Evolutionary conservation across 2,888 invertebrate species (phyloP).

Genomic region (Neocrepidodera transversa): DNA sequence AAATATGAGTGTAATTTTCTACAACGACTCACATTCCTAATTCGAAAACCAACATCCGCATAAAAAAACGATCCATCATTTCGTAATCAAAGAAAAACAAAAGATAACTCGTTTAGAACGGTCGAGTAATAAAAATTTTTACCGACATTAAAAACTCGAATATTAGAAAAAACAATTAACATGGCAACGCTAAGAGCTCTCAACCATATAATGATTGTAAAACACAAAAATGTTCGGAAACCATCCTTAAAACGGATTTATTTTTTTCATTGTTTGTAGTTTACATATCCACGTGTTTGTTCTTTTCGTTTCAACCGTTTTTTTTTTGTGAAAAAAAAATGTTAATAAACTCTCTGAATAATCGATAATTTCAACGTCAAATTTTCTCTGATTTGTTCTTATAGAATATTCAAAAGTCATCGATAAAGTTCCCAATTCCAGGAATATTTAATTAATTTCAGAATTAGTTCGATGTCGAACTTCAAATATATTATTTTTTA

Average conservation of each 20-base stretch:
- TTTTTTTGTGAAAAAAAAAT: not conserved
- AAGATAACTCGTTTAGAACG: slow-evolving; percentile 22
- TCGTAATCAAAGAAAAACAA: not conserved
- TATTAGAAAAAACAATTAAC: slow-evolving; percentile 41
- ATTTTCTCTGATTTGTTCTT: no score
- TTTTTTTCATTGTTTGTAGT: no score
- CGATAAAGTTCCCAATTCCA: not conserved
- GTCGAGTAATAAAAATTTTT: slow-evolving; percentile 24
- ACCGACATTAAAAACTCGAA: slow-evolving; percentile 29
- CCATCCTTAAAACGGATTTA: slow-evolving; percentile 31
- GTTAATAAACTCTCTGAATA: not conserved
- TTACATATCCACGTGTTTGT: not conserved
- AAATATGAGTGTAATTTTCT: no score
- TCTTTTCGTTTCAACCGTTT: not conserved
- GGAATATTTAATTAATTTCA: not conserved
- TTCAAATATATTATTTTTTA: slow-evolving; percentile 1
- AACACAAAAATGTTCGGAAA: slow-evolving; percentile 30
- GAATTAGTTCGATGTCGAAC: not conserved
- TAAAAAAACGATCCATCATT: not conserved
- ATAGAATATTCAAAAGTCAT: no score
- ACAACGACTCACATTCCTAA: not conserved
- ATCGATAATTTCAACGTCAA: not conserved
- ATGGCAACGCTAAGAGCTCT: slow-evolving; percentile 35
- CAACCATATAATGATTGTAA: slow-evolving; percentile 36
- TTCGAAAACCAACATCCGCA: not conserved